These are phyloP conservation scores for Callyntrura sp. DNA, from an alignment of 2,888 invertebrate species.

Conservation along the genomic window DNA sequence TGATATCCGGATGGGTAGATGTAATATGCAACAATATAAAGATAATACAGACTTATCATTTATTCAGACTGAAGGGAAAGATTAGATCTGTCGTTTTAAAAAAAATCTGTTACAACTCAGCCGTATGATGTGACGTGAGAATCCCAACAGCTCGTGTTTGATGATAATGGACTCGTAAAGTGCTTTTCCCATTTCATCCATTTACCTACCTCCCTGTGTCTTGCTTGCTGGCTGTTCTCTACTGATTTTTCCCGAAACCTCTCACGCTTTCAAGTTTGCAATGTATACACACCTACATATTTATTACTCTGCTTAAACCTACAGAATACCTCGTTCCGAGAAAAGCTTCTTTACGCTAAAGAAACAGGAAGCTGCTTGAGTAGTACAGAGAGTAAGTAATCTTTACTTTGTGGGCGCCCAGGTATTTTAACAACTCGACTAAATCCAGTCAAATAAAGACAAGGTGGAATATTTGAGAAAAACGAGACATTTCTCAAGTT, in stretches of 20 bases:
- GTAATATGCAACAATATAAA: neutral
- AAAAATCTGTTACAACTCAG: slow-evolving; percentile 63
- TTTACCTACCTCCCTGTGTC: neutral
- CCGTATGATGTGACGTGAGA: slow-evolving; percentile 58
- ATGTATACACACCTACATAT: too few relatives aligned
- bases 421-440: slow-evolving; percentile 22
- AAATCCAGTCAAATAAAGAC: slow-evolving; percentile 26
- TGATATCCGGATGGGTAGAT: neutral
- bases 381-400: too few relatives aligned
- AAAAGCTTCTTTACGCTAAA: neutral
- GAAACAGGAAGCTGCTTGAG: neutral
- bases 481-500: too few relatives aligned
- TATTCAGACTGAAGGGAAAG: neutral
- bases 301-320: slow-evolving; percentile 3
- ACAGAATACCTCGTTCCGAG: neutral
- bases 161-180: slow-evolving; percentile 28
- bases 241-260: slow-evolving; percentile 41
- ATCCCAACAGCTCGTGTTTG: slow-evolving; percentile 24
- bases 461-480: slow-evolving; percentile 14
- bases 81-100: neutral
- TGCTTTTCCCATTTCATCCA: neutral
- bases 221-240: too few relatives aligned
- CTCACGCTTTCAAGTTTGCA: slow-evolving; percentile 17
- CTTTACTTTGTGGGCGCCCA: neutral
- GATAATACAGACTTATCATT: neutral